phyloP scores from a whole-genome alignment of 1,140 invertebrate genomes.

The Ditylenchus dipsaci region DNA sequence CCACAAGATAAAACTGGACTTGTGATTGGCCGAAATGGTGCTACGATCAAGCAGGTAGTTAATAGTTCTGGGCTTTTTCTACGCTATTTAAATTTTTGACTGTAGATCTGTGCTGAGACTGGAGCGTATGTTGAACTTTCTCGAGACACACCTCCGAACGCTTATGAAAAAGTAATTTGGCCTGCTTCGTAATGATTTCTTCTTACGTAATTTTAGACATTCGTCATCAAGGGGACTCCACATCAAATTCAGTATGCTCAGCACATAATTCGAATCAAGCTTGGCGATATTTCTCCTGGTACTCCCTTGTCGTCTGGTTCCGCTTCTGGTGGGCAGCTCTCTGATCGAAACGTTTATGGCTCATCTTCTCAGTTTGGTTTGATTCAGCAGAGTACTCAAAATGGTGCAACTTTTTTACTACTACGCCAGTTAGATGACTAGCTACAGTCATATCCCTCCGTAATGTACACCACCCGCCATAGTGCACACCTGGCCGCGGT shows the following conservation, averaged over 20 bases:
- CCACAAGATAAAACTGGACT: conserved; percentile 88
- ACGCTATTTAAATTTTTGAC: background rate
- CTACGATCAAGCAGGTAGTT: conserved; percentile 79
- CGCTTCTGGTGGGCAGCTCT: no score
- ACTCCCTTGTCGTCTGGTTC: background rate
- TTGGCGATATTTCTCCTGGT: background rate
- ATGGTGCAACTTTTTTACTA: no score
- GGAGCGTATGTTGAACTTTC: conserved; percentile 86
- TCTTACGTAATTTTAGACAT: conserved; percentile 55
- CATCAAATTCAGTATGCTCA: conserved; percentile 91
- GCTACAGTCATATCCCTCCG: no score
- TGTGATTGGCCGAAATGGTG: conserved; percentile 88
- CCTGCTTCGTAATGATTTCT: background rate
- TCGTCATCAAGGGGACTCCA: conserved; percentile 79
- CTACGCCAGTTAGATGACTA: no score
- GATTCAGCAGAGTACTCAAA: no score
- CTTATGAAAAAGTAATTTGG: conserved; percentile 69
- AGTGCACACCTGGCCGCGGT: no score
- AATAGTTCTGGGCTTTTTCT: conserved; percentile 60
- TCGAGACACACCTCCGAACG: conserved; percentile 67
- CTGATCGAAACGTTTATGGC: no score
- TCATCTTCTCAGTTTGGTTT: no score
- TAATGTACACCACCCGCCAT: no score
- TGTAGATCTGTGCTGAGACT: conserved; percentile 49
- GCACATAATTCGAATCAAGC: conserved; percentile 76